These are phyloP conservation scores for Lasioglossum baleicum DNA, from an alignment of 1,140 invertebrate genomes.

Conservation along the genomic window DNA sequence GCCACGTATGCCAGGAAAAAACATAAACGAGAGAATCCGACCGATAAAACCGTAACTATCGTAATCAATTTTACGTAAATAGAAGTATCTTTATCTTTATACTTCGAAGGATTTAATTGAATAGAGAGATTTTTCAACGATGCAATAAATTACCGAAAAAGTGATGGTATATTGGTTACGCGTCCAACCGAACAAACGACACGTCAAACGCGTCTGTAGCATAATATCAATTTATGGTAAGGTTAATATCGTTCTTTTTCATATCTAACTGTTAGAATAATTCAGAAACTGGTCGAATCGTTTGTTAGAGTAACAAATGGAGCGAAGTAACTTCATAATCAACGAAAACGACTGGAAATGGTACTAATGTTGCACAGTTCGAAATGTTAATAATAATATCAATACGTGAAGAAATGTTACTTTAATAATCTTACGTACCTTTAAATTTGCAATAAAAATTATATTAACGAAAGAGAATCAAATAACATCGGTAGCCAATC, in stretches of 20 bases:
- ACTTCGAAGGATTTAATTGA: slow-evolving; percentile 10
- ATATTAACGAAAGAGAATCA: slow-evolving; percentile 50
- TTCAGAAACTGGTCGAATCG: not conserved
- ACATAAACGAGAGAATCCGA: not conserved
- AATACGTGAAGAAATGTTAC: not conserved
- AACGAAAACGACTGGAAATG: slow-evolving; percentile 1
- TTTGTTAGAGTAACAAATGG: not conserved
- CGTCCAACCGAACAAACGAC: not conserved
- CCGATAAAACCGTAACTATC: not conserved
- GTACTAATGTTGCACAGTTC: not conserved
- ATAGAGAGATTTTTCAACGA: not conserved
- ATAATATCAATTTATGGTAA: not conserved
- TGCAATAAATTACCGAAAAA: not conserved
- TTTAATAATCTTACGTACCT: slow-evolving; percentile 28
- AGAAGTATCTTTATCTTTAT: not conserved
- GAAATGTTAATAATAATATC: not conserved
- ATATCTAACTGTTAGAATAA: not conserved
- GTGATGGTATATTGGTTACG: not conserved
- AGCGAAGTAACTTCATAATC: not conserved
- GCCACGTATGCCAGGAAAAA: not conserved
- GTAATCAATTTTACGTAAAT: slow-evolving; percentile 1
- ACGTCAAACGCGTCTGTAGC: not conserved
- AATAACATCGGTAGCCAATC: slow-evolving; percentile 64
- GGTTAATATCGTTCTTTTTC: not conserved
- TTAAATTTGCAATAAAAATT: slow-evolving; percentile 41